Evolutionary conservation across 1,140 invertebrate species (phyloP), one percentile per base, ranked within the genome.

Genomic region (Olivierus martensii): DNA sequence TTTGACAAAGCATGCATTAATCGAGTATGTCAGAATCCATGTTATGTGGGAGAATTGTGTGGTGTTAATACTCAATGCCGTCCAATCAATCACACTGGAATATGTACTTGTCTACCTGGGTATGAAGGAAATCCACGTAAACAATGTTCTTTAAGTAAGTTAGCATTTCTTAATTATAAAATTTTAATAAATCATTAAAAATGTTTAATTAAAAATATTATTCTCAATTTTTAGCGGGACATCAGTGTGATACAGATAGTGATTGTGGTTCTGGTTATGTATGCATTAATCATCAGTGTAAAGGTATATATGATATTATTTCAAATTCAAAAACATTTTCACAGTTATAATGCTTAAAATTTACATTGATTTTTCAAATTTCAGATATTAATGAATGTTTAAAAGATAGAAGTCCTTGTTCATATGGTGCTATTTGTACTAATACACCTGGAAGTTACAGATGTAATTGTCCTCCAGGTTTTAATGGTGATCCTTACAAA

Each of bases 361-460:
- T 6, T 28, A 28, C 28, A 6, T 34, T 12, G 12, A 14, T 43
- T 28, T 42, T 50, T 42, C 2, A 12, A n/a, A n/a, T 41, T 51
- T 28, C 28, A 60, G 62, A 58, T 46, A 66, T 64, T 35, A 62
- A 63, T 37, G 64, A 65, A 35, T 65, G 64, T 44, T 51, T 63
- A 9, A 49, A 56, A 52, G 61, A 61, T 17, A 35, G 55, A 51
- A 56, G 62, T 10, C 62, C 62, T 7, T 93, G 88, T 65, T 87
- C 87, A 11, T 77, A 79, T 14, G 81, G 82, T 28, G 86, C 87
- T 11, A 73, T 82, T 21, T 94, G 89, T 66, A 82, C 81, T 59
- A 93, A 94, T 64, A 78, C 86, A 59, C 83, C 84, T 1, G 89
- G 89, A 9, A 77, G 77, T 18, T 94, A 84, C 64, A 77, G 79